Evolutionary conservation across 2,113 vertebrate genomes (phyloP).

Genomic region (Callipepla californica): DNA sequence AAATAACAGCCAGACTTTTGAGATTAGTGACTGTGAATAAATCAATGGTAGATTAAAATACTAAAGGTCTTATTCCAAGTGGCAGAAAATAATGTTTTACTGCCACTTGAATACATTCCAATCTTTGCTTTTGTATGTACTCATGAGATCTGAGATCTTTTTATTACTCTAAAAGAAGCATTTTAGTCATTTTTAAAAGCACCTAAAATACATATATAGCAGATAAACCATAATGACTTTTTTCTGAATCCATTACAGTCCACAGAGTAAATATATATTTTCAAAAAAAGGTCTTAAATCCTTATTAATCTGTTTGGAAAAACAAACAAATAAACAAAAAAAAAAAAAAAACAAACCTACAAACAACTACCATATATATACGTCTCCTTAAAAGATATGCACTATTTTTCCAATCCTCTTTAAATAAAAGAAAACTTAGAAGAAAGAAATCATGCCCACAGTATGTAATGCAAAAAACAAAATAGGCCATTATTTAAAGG

Average conservation of each 20-base stretch:
- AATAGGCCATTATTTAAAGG: background rate
- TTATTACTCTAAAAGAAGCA: conserved; percentile 32
- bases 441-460: background rate
- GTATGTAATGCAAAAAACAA: background rate
- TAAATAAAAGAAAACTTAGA: conserved; percentile 7
- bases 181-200: conserved; percentile 37
- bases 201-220: conserved; percentile 21
- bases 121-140: background rate
- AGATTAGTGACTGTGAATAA: conserved; percentile 17
- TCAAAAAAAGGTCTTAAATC: conserved; percentile 23
- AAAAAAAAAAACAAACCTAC: conserved; percentile 6
- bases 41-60: background rate
- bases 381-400: background rate
- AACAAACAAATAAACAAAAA: background rate
- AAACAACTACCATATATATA: background rate
- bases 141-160: conserved; percentile 5
- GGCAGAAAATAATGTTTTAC: background rate
- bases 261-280: conserved; percentile 28
- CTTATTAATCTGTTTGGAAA: conserved; percentile 11
- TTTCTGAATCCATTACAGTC: background rate
- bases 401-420: background rate
- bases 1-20: conserved; percentile 12
- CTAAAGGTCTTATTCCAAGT: background rate
- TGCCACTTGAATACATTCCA: background rate
- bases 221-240: conserved; percentile 3